phyloP scores from a whole-genome alignment of 2,888 invertebrate species.

The Melieria picta region DNA sequence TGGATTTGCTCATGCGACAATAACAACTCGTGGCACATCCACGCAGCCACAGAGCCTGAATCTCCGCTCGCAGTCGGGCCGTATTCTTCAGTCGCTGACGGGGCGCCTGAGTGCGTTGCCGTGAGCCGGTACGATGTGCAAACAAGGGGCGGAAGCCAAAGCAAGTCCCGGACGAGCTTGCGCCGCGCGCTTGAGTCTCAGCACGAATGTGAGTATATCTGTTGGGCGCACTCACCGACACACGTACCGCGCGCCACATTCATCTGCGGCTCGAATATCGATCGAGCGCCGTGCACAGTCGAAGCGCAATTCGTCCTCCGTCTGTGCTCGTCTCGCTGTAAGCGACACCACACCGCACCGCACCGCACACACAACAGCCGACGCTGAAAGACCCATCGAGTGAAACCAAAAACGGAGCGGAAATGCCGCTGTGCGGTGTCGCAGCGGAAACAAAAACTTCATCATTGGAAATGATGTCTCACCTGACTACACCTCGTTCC shows the following conservation, averaged over 20 bases:
- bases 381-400: not conserved
- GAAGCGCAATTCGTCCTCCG: not conserved
- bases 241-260: constrained; percentile 3
- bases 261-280: constrained; percentile 28
- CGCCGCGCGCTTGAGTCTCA: not conserved
- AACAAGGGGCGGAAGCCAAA: constrained; percentile 25
- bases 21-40: not conserved
- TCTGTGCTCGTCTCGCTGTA: too few species aligned
- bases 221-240: not conserved
- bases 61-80: not conserved
- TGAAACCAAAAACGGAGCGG: constrained; percentile 6
- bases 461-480: constrained; percentile 7
- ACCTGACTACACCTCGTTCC: not conserved
- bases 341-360: too few species aligned
- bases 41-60: not conserved
- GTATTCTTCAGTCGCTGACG: too few species aligned
- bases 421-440: constrained; percentile 1
- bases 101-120: too few species aligned
- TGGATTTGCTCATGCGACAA: not conserved
- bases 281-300: constrained; percentile 10
- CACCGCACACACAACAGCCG: not conserved
- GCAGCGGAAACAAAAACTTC: constrained; percentile 2
- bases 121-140: not conserved
- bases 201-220: not conserved
- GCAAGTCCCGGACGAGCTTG: constrained; percentile 9